Evolutionary conservation across 1,140 invertebrate species (phyloP), one percentile per base, ranked within the genome.

Genomic region (Oryzaephilus surinamensis): DNA sequence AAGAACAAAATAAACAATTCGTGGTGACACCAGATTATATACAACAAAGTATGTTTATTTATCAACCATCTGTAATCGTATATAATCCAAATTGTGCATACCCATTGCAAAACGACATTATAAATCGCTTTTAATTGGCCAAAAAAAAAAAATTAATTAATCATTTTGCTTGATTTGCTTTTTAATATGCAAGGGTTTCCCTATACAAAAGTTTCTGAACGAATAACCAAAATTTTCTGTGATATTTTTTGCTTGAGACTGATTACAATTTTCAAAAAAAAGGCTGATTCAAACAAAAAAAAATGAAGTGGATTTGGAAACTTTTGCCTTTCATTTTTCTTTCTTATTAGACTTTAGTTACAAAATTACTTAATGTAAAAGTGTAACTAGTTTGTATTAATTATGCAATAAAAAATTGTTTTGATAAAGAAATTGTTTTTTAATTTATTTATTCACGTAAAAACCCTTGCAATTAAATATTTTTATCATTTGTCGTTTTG

Each of bases 1-100:
- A 68, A 50, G 46, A 38, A 41, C 51, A 64, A 57, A 56, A 65
- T 41, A 79, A 81, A 58, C 81, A 84, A 64, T 91, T 89, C 64
- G 77, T 87, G 45, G 63, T 90, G 4, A 90, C 87, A 5, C 81
- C 81, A 21, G 84, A 89, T 61, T 89, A 89, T 51, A 89, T 89
- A 56, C 84, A 89, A 58, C 82, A 90, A 70, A 86, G 81, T 86
- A 71, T 74, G 74, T 73, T 61, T 30, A 44, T 59, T 50, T 60
- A 57, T 46, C 58, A 62, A 51, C 57, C 58, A 38, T 61, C 58
- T 32, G 58, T 60, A 46, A 62, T 62, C 41, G 58, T 62, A 34
- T 62, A 59, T 39, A 61, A 61, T 53, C 57, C 57, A 34, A 61
- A 60, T 45, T 58, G 56, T 54, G 43, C 55, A 30, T 60, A 57